Evolutionary conservation across 2,888 invertebrate species (phyloP), one percentile per base, ranked within the genome.

Genomic region (Julus scandinavius): DNA sequence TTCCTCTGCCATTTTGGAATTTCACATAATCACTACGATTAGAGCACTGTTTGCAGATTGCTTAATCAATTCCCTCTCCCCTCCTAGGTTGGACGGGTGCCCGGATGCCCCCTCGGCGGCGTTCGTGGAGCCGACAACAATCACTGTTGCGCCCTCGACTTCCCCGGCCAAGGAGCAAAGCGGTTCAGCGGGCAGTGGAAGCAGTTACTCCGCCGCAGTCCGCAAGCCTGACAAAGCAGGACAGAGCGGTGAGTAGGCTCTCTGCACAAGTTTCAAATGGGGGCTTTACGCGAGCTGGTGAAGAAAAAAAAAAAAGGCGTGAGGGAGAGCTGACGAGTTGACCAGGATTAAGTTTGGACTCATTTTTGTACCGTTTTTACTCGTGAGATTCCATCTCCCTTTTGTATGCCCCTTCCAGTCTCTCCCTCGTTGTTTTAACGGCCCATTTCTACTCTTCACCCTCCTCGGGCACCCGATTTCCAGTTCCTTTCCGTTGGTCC

Each of bases 151-250:
- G 38, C 20, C 50, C n/a, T 13, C 87, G 54, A 89, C 86, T n/a
- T n/a, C 50, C 40, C 29, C 49, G 17, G 9, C 88, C 20, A 50
- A 20, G 2, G 86, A 38, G n/a, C 45, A 84, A n/a, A 84, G 17
- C 72, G 88, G 50, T 50, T 2, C 40, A 49, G 50, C n/a, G 17
- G 88, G 83, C n/a, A 38, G 29, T 45, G 88, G 86, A 58, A 88
- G 20, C 41, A 85, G 54, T 54, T 86, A 86, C 40, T 86, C 85
- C 2, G 88, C 85, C 45, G 87, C 83, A n/a, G 87, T 87, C 20
- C 72, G 83, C 20, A 87, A 87, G 45, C 49, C 83, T 20, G 87
- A 87, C 20, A 87, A 87, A 87, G 83, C 58, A 41, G 87, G 87
- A 63, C 80, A 87, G 72, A 80, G 49, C 80, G 87, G 87, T 87